Evolutionary conservation across 2,888 invertebrate species (phyloP).

Genomic region (Didymodactylos carnosus): DNA sequence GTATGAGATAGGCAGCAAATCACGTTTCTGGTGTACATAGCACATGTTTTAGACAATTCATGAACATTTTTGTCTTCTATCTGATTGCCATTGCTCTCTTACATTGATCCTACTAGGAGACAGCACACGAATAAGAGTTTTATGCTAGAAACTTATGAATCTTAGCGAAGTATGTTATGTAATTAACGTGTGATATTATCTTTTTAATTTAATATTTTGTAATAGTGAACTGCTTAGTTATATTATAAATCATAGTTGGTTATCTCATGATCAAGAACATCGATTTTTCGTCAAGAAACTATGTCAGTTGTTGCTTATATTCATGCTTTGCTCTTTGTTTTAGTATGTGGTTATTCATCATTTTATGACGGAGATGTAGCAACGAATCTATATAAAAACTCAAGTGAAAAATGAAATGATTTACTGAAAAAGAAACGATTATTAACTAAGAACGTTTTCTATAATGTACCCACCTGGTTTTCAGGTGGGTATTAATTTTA

Average conservation of each 20-base stretch:
- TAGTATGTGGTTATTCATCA: slow-evolving; percentile 54
- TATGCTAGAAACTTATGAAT: not conserved
- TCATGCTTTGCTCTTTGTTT: slow-evolving; percentile 55
- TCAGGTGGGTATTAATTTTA: slow-evolving; percentile 44
- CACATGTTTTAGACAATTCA: not conserved
- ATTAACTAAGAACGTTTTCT: slow-evolving; percentile 44
- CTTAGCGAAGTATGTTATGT: too few species aligned
- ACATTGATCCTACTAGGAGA: not conserved
- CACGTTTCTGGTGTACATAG: too few species aligned
- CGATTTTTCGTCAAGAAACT: slow-evolving; percentile 56
- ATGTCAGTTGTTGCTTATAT: slow-evolving; percentile 56
- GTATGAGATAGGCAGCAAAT: slow-evolving; percentile 51
- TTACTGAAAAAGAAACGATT: not conserved
- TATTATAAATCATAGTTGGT: slow-evolving; percentile 52
- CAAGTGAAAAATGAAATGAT: not conserved
- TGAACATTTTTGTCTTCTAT: not conserved
- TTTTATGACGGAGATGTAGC: slow-evolving; percentile 58
- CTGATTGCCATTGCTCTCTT: not conserved
- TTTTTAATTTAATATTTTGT: slow-evolving; percentile 51
- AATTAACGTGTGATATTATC: slow-evolving; percentile 11
- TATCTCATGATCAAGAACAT: slow-evolving; percentile 52
- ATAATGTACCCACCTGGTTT: slow-evolving; percentile 50
- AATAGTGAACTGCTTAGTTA: slow-evolving; percentile 67
- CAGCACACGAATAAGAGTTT: not conserved
- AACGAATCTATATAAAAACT: slow-evolving; percentile 50